Evolutionary conservation across 2,113 vertebrate species (phyloP), one percentile per base, ranked within the genome.

Genomic region (Columba livia): DNA sequence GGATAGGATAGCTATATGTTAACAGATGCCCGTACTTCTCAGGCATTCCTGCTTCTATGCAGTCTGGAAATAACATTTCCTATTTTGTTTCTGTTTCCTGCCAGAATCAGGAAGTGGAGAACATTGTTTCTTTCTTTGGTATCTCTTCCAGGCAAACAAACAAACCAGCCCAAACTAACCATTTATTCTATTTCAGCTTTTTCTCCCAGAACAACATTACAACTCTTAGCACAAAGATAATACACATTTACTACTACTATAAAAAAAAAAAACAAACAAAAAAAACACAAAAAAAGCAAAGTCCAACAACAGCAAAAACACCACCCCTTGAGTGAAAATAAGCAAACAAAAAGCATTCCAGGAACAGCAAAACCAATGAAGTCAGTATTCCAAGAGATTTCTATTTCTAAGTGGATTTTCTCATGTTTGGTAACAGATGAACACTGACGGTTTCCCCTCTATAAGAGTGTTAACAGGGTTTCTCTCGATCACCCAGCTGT

Each of bases 261-360:
- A 14, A 13, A 44, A 17, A 44, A 44, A 44, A 44, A 38, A 38
- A 12, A 38, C 4, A 38, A 38, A 38, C 38, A 38, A 38, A 9
- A 38, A 9, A 38, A 38, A 38, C 10, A 38, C 36, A 36, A 36
- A 36, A 36, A 36, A 36, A 36, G 7, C 36, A 36, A 36, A 36
- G 36, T 9, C 36, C 38, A 38, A 38, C 38, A 38, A 42, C 42
- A 42, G 12, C 15, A 15, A 44, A 44, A 15, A 44, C 11, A 57
- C 38, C 31, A 40, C 8, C 26, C 11, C 9, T 54, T 51, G 23
- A 82, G 11, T 77, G 79, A 69, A 96, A 94, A 79, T 12, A 88
- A 95, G n/a, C 21, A 89, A 92, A 64, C 24, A 67, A 42, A 92
- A 80, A 74, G 28, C 79, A 88, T 77, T 83, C 66, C 74, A 91